phyloP scores from a whole-genome alignment of 2,888 invertebrate genomes.

The Apotomis capreana region DNA sequence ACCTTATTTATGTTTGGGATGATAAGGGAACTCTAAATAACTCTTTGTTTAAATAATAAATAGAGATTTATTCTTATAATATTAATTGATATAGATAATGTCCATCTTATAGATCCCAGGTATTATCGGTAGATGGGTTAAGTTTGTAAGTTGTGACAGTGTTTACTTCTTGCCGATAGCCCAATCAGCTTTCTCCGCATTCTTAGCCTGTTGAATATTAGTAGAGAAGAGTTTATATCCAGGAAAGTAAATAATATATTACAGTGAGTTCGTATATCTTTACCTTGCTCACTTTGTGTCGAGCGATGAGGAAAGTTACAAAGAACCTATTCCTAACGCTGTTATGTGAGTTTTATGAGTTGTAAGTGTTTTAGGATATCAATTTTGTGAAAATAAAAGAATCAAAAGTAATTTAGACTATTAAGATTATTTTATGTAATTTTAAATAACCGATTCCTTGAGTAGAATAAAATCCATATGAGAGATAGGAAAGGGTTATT shows the following conservation, averaged over 20 bases:
- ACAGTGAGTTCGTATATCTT: not conserved
- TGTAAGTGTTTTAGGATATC: not conserved
- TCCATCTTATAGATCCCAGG: constrained; percentile 56
- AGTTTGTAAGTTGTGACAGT: constrained; percentile 49
- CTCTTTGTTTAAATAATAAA: constrained; percentile 55
- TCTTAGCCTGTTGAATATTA: constrained; percentile 87
- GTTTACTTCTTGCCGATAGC: constrained; percentile 85
- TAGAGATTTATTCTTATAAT: constrained; percentile 64
- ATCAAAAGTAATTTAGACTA: not conserved
- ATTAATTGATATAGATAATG: constrained; percentile 63
- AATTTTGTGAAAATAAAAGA: not conserved
- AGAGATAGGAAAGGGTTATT: not conserved
- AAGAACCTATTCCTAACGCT: not conserved
- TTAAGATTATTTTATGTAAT: not conserved
- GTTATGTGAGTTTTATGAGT: constrained; percentile 10
- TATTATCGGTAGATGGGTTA: constrained; percentile 54
- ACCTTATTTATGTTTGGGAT: constrained; percentile 62
- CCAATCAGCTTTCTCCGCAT: constrained; percentile 89
- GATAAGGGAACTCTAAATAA: constrained; percentile 55
- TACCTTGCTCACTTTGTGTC: not conserved
- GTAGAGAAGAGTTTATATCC: constrained; percentile 42
- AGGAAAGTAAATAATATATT: not conserved
- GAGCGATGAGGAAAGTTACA: constrained; percentile 3
- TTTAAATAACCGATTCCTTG: not conserved
- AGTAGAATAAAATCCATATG: not conserved